phyloP scores from a whole-genome alignment of 1,140 invertebrate species.

The Radopholus similis region DNA sequence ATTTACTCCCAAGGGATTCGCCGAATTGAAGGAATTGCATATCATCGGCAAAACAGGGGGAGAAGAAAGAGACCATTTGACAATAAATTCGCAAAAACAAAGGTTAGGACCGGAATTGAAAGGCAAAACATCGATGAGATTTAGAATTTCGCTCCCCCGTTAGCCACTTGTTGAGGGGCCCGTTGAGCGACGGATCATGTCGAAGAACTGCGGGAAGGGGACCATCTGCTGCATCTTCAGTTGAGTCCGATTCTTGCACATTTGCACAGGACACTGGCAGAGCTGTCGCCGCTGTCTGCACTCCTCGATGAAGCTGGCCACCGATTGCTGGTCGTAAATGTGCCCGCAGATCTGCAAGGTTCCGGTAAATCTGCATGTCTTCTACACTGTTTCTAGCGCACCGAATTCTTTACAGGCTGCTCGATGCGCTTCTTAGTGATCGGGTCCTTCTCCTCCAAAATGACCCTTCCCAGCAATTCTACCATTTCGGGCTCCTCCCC shows the following conservation, averaged over 20 bases:
- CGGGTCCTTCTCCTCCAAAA: slow-evolving; percentile 8
- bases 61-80: too few species aligned
- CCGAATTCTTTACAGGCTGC: slow-evolving; percentile 13
- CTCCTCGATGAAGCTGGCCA: neutral
- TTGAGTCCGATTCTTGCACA: neutral
- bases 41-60: too few species aligned
- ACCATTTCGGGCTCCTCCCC: neutral
- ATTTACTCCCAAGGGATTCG: too few species aligned
- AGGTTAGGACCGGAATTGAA: too few species aligned
- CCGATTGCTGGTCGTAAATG: slow-evolving; percentile 13
- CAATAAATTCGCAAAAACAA: too few species aligned
- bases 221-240: slow-evolving; percentile 5
- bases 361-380: neutral
- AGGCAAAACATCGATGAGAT: neutral
- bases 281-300: slow-evolving; percentile 7
- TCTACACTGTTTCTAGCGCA: neutral
- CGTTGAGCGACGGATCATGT: neutral
- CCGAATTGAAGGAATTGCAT: too few species aligned
- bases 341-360: slow-evolving; percentile 11
- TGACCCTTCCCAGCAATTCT: neutral
- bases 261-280: slow-evolving; percentile 10
- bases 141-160: neutral
- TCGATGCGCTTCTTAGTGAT: slow-evolving; percentile 5
- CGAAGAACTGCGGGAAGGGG: slow-evolving; percentile 9
- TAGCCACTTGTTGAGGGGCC: neutral